phyloP scores from a whole-genome alignment of 2,888 invertebrate genomes.

The Patella caerulea region DNA sequence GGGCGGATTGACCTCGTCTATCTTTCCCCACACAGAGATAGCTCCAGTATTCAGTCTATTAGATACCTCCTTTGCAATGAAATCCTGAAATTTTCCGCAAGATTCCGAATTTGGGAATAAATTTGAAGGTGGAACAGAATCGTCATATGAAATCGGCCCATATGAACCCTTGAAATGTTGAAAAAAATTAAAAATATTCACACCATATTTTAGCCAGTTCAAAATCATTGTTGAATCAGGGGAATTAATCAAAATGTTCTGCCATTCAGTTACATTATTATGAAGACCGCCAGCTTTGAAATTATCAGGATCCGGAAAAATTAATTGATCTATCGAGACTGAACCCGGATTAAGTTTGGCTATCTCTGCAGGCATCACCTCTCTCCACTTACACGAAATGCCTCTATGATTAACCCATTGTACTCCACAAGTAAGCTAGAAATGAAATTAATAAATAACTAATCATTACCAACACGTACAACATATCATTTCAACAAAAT shows the following conservation, averaged over 20 bases:
- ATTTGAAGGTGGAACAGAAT: not conserved
- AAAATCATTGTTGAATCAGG: not conserved
- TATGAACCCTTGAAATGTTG: not conserved
- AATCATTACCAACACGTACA: too few species aligned
- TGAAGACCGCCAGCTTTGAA: not conserved
- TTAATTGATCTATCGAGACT: not conserved
- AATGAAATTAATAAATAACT: not conserved
- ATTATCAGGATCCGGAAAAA: not conserved
- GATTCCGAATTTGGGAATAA: not conserved
- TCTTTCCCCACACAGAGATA: not conserved
- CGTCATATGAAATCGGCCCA: not conserved
- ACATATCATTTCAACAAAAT: too few species aligned
- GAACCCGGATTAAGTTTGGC: not conserved
- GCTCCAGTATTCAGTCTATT: conserved; percentile 1
- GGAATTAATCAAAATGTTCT: not conserved
- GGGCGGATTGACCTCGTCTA: not conserved
- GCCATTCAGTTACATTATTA: not conserved
- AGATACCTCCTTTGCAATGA: not conserved
- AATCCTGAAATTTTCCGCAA: not conserved
- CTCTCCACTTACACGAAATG: not conserved
- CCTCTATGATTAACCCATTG: not conserved
- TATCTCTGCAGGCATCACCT: not conserved
- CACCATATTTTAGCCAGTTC: not conserved
- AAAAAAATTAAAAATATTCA: not conserved
- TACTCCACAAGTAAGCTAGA: not conserved